Conservation (phyloP, 2,888 invertebrate genomes). For the Coelopa pilipes region DNA sequence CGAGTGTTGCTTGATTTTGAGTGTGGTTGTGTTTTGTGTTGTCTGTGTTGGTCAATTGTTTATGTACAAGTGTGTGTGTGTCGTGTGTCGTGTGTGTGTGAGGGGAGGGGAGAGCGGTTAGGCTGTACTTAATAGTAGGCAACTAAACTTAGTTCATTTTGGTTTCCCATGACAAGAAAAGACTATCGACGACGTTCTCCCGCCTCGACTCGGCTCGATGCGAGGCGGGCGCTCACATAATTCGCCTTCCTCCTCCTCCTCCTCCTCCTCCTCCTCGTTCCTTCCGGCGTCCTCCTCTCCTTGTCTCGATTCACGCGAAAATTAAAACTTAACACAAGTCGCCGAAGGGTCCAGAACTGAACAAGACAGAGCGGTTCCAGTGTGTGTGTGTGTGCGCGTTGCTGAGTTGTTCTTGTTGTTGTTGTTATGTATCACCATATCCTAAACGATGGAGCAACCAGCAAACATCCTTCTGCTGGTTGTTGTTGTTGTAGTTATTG, state of each 20-base stretch:
- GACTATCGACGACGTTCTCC: no score
- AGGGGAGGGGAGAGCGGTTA: neutral
- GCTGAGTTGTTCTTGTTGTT: constrained; percentile 7
- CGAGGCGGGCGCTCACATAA: neutral
- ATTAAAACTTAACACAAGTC: neutral
- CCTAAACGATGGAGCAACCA: neutral
- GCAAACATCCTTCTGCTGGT: neutral
- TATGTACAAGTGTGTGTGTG: neutral
- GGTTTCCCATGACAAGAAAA: constrained; percentile 32
- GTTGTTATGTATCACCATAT: constrained; percentile 23
- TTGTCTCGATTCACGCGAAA: no score
- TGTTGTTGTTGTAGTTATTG: neutral
- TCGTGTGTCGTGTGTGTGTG: neutral
- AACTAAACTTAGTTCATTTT: constrained; percentile 18
- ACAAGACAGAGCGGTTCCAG: no score
- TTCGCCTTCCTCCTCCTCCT: neutral
- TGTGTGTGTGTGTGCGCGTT: constrained; percentile 20
- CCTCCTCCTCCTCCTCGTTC: neutral
- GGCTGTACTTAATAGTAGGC: constrained; percentile 10
- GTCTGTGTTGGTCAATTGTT: neutral
- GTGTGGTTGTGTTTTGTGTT: neutral
- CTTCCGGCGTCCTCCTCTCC: no score
- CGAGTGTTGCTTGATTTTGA: neutral
- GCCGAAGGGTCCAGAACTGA: no score
- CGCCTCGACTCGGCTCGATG: no score